phyloP scores from a whole-genome alignment of 2,113 vertebrate species.

The Peucedramus taeniatus region DNA sequence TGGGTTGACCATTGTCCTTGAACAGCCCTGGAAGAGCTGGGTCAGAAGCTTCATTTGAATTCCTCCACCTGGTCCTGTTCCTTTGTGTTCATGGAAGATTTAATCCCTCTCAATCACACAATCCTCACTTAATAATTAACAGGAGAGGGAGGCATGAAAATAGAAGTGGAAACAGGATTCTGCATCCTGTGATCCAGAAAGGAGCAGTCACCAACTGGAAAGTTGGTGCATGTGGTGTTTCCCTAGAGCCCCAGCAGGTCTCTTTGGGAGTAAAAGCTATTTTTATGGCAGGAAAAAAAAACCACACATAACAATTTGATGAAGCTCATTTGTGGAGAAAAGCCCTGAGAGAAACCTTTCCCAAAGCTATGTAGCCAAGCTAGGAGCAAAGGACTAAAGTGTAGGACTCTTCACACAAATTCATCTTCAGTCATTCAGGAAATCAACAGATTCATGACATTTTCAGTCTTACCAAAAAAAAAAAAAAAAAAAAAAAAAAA shows the following conservation, averaged over 20 bases:
- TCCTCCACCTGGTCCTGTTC: background rate
- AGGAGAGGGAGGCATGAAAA: background rate
- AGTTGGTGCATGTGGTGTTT: accelerated
- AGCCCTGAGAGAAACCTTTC: background rate
- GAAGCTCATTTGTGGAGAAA: background rate
- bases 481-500: background rate
- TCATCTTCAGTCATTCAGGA: background rate
- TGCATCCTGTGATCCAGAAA: background rate
- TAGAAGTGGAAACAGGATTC: background rate
- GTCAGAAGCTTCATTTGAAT: background rate
- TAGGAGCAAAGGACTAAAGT: background rate
- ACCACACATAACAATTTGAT: background rate
- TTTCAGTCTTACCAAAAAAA: background rate
- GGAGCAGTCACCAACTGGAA: background rate
- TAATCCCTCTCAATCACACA: background rate
- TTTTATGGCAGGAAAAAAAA: background rate
- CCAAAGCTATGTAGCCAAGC: background rate
- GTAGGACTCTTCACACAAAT: background rate
- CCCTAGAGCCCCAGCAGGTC: background rate
- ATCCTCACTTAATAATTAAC: background rate
- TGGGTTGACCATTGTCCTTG: background rate
- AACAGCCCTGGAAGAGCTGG: background rate
- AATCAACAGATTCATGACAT: background rate
- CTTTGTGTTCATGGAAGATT: background rate
- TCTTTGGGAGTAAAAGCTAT: background rate